These are phyloP conservation scores for Cottus gobio DNA, from an alignment of 2,113 vertebrate genomes.

Conservation along the genomic window DNA sequence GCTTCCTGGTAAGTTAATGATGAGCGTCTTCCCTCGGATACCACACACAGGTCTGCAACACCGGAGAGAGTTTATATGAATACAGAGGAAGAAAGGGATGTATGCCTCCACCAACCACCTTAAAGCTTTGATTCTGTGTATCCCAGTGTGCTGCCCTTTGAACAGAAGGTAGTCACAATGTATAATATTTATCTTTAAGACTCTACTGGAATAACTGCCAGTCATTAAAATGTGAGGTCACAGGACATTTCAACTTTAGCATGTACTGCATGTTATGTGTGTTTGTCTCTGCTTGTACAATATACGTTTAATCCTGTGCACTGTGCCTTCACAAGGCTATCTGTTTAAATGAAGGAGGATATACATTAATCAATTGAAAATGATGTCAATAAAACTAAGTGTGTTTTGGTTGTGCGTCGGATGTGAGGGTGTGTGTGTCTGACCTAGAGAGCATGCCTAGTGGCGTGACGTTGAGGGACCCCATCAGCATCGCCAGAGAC, in stretches of 20 bases:
- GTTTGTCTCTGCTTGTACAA: background rate
- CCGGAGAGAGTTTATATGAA: background rate
- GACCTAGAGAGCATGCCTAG: constrained; percentile 99
- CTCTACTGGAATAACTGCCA: background rate
- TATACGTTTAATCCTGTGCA: background rate
- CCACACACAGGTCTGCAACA: constrained; percentile 95
- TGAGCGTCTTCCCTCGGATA: constrained; percentile 98
- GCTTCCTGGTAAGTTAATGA: constrained; percentile 99
- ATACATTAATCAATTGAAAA: background rate
- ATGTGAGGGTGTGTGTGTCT: constrained; percentile 43
- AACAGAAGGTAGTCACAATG: background rate
- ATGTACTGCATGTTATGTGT: background rate
- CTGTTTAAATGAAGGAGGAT: background rate
- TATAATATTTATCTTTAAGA: background rate
- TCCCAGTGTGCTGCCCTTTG: background rate
- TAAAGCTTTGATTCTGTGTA: background rate
- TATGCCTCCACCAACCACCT: background rate
- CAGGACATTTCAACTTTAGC: background rate
- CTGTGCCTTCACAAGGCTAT: background rate
- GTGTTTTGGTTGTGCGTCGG: background rate
- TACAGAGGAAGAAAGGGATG: background rate
- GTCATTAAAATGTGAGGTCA: constrained; percentile 3
- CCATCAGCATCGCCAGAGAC: constrained; percentile 99
- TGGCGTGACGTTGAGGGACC: constrained; percentile 98
- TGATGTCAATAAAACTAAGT: background rate